Percentiles rank a stretch among this genome's conserved stretches.
phyloP scores from a whole-genome alignment of 1,140 invertebrate genomes.

The Orchesella cincta region DNA sequence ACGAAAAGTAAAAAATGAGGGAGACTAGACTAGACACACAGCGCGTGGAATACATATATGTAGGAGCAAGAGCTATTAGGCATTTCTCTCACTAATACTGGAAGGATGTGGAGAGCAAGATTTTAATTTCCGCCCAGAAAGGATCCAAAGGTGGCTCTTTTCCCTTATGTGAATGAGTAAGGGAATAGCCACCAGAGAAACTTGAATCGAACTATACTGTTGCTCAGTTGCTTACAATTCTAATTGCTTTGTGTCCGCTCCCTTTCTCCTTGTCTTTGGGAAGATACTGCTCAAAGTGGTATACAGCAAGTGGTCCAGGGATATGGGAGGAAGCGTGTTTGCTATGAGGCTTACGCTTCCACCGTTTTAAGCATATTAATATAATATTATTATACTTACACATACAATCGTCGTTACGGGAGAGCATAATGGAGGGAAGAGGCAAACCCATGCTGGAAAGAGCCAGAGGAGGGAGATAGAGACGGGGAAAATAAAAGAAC shows the following conservation, averaged over 20 bases:
- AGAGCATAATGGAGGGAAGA: too few relatives aligned
- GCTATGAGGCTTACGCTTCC: too few relatives aligned
- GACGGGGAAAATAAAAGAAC: not conserved
- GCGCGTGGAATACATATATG: not conserved
- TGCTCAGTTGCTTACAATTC: constrained; percentile 8
- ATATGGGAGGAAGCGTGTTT: too few relatives aligned
- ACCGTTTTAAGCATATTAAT: too few relatives aligned
- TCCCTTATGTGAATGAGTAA: constrained; percentile 15
- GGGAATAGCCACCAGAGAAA: constrained; percentile 10
- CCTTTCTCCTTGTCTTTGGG: not conserved
- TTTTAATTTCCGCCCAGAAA: constrained; percentile 38
- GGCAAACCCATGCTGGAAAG: not conserved
- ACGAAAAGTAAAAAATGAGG: not conserved
- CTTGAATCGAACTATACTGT: not conserved
- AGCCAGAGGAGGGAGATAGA: not conserved
- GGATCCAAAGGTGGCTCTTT: constrained; percentile 29
- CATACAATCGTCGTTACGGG: too few relatives aligned
- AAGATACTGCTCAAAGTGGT: too few relatives aligned
- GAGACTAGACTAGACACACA: not conserved
- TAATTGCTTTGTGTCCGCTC: constrained; percentile 12
- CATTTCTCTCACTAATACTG: constrained; percentile 2
- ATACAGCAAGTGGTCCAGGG: not conserved
- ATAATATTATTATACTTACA: too few relatives aligned
- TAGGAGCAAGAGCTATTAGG: constrained; percentile 1
- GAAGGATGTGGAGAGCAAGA: constrained; percentile 26